A percentile compares a stretch with the other conserved stretches of the same genome.
These are phyloP conservation scores for Crossocerus cetratus DNA, from an alignment of 2,888 invertebrate genomes.

Conservation along the genomic window DNA sequence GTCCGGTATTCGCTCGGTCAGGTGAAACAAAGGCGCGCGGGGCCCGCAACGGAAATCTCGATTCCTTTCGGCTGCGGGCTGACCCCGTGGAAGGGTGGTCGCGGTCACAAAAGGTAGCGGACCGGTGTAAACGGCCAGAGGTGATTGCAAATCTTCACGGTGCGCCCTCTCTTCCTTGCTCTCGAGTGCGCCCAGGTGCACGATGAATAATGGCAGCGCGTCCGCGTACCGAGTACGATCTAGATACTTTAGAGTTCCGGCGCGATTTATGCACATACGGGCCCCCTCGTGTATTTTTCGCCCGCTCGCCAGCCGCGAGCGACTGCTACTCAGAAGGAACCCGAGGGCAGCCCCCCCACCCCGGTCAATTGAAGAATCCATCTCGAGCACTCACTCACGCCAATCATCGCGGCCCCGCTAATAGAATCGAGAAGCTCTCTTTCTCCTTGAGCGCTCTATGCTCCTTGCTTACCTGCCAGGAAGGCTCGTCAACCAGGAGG, in stretches of 20 bases:
- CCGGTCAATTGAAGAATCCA: conserved; percentile 33
- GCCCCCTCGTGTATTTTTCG: conserved; percentile 24
- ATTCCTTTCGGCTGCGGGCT: conserved; percentile 49
- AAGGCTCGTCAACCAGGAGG: conserved; percentile 8
- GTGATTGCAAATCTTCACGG: conserved; percentile 70
- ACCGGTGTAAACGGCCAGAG: conserved; percentile 53
- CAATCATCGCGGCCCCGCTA: conserved; percentile 51
- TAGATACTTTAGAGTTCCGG: conserved; percentile 63
- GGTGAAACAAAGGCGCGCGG: conserved; percentile 41
- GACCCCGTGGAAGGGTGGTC: conserved; percentile 42
- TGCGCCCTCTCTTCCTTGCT: no score
- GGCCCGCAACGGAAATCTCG: conserved; percentile 65
- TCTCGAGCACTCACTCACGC: conserved; percentile 48
- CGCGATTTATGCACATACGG: conserved; percentile 38
- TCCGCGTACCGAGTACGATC: conserved; percentile 50
- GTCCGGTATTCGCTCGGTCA: conserved; percentile 40
- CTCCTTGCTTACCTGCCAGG: conserved; percentile 48
- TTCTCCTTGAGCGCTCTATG: conserved; percentile 16
- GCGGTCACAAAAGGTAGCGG: conserved; percentile 56
- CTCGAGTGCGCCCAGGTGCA: conserved; percentile 71
- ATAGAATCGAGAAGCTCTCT: conserved; percentile 39
- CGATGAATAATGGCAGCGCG: conserved; percentile 53
- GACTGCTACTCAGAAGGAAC: conserved; percentile 10
- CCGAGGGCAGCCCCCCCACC: conserved; percentile 4
- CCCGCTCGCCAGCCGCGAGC: background rate